Evolutionary conservation across 2,113 vertebrate genomes (phyloP).

Genomic region (Spermophilus dauricus): DNA sequence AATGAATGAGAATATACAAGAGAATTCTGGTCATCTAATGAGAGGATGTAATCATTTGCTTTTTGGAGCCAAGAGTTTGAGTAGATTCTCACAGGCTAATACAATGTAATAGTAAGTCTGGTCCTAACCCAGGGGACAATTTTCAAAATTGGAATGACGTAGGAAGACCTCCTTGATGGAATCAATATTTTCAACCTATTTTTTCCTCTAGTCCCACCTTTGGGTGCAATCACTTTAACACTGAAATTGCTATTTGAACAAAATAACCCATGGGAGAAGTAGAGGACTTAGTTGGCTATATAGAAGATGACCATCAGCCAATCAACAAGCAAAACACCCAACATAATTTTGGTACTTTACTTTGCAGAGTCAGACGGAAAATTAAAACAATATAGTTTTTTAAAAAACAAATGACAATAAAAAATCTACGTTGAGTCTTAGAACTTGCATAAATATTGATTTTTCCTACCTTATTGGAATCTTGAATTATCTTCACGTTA

Average conservation of each 20-base stretch:
- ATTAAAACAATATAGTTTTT: neutral
- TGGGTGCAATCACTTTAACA: neutral
- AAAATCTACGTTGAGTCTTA: neutral
- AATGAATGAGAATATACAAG: neutral
- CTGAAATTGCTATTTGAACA: conserved; percentile 4
- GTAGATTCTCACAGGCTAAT: neutral
- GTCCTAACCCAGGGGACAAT: too few relatives aligned
- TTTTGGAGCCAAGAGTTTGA: neutral
- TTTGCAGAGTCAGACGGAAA: neutral
- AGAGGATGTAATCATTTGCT: neutral
- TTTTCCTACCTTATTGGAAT: conserved; percentile 96
- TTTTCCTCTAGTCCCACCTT: neutral
- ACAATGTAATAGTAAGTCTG: neutral
- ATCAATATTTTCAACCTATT: neutral
- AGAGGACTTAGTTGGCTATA: neutral
- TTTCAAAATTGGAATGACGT: neutral
- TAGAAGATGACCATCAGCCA: neutral
- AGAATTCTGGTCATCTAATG: neutral
- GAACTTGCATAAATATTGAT: neutral
- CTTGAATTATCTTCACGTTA: conserved; percentile 99
- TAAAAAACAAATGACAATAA: neutral
- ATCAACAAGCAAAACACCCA: neutral
- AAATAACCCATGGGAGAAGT: neutral
- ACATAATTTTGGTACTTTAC: neutral
- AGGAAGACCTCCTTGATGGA: neutral